These are phyloP conservation scores for Papio anubis DNA, from an alignment of 2,113 vertebrate genomes.

Conservation along the genomic window DNA sequence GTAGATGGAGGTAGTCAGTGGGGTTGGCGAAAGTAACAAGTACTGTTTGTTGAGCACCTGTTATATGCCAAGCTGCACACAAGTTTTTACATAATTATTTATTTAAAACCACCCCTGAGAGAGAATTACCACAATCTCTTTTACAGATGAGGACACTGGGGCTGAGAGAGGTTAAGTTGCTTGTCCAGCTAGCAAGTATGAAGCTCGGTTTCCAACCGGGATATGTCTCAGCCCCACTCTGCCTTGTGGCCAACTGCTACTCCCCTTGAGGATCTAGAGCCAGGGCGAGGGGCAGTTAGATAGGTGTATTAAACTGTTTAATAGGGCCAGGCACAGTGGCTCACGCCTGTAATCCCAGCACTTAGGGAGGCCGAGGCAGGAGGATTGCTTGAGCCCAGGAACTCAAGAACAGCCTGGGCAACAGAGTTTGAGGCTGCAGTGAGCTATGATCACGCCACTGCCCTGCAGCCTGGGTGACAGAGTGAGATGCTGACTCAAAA, in stretches of 20 bases:
- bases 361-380: too few species aligned
- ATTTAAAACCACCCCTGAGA: not conserved
- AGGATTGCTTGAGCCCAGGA: too few species aligned
- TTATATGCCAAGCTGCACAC: not conserved
- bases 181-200: not conserved
- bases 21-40: not conserved
- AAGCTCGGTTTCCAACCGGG: not conserved
- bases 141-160: not conserved
- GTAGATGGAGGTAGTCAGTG: not conserved
- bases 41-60: not conserved
- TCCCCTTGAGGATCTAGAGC: not conserved
- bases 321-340: too few species aligned
- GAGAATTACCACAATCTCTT: not conserved
- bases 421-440: too few species aligned
- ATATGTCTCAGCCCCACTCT: not conserved
- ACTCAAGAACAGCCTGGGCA: too few species aligned
- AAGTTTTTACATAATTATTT: not conserved
- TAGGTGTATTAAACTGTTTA: not conserved
- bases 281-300: accelerated
- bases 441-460: too few species aligned
- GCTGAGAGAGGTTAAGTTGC: not conserved
- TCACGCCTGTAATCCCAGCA: too few species aligned
- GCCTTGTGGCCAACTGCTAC: not conserved
- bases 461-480: too few species aligned
- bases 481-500: too few species aligned